These are phyloP conservation scores for Cheilosia variabilis DNA, from an alignment of 2,888 invertebrate genomes.

Conservation along the genomic window DNA sequence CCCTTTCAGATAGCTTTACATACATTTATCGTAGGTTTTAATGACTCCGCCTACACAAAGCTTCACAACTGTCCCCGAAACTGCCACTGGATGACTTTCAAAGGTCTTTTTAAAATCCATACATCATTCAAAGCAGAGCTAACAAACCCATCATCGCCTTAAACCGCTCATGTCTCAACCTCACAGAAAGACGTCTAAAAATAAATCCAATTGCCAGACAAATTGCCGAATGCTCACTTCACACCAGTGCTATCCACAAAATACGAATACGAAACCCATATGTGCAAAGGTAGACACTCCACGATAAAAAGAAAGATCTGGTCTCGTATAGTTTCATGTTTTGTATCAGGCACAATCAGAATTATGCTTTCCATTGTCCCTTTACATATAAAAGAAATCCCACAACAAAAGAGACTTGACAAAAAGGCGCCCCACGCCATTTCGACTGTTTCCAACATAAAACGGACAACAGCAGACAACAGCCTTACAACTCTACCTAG, in stretches of 20 bases:
- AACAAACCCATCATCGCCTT: constrained; percentile 35
- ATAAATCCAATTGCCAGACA: constrained; percentile 46
- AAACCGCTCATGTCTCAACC: constrained; percentile 18
- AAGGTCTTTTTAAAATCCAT: no score
- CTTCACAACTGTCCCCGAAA: no score
- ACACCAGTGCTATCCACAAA: not conserved
- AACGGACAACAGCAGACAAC: constrained; percentile 60
- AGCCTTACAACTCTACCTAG: constrained; percentile 53
- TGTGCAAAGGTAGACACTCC: constrained; percentile 5
- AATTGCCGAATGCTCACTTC: constrained; percentile 27
- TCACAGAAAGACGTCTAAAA: constrained; percentile 33
- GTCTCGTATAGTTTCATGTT: constrained; percentile 39
- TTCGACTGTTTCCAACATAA: constrained; percentile 54
- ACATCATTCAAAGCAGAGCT: not conserved
- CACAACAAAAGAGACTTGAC: constrained; percentile 22
- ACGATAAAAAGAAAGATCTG: constrained; percentile 3
- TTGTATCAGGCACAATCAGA: constrained; percentile 49
- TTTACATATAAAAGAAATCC: constrained; percentile 5
- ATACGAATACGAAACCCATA: constrained; percentile 1
- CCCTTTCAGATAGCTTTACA: no score
- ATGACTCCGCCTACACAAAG: no score
- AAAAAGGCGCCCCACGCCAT: constrained; percentile 11
- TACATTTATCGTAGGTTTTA: no score
- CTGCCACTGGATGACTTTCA: no score
- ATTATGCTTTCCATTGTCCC: constrained; percentile 39